Conservation (phyloP, 2,888 invertebrate genomes). For the Eupithecia subumbrata region DNA sequence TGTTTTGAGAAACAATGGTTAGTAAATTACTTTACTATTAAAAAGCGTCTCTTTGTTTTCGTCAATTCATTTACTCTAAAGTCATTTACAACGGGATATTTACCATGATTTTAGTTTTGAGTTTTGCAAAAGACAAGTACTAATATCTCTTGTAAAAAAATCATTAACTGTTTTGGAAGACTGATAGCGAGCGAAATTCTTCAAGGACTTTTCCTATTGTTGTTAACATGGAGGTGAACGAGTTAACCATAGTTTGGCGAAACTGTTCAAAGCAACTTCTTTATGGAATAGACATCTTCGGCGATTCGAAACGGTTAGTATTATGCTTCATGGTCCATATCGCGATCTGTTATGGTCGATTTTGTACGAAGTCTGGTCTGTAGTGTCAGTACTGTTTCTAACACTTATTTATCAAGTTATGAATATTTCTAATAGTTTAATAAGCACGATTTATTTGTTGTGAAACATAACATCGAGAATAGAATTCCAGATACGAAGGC, state of each 20-base stretch:
- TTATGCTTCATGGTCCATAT: slow-evolving; percentile 25
- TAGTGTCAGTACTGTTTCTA: neutral
- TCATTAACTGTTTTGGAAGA: neutral
- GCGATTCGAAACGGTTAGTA: slow-evolving; percentile 12
- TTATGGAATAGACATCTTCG: slow-evolving; percentile 14
- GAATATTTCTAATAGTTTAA: neutral
- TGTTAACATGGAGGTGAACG: neutral
- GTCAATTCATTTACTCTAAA: neutral
- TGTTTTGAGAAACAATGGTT: neutral
- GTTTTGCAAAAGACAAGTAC: too few relatives aligned
- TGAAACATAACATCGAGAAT: neutral
- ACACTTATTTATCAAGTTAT: neutral
- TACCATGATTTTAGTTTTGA: too few relatives aligned
- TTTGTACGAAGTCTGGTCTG: slow-evolving; percentile 15
- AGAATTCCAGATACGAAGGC: neutral
- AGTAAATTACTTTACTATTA: neutral
- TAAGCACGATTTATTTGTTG: neutral
- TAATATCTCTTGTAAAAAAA: too few relatives aligned
- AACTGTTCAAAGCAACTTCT: slow-evolving; percentile 8
- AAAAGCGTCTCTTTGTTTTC: neutral
- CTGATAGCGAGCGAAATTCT: neutral
- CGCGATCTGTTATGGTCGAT: slow-evolving; percentile 19
- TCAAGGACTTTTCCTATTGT: neutral
- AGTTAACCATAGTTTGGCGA: neutral
- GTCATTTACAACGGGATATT: too few relatives aligned